Evolutionary conservation across 2,797 vertebrate species (phyloP), one percentile per base, ranked within the genome.

Genomic region (Neopelma chrysocephalum): DNA sequence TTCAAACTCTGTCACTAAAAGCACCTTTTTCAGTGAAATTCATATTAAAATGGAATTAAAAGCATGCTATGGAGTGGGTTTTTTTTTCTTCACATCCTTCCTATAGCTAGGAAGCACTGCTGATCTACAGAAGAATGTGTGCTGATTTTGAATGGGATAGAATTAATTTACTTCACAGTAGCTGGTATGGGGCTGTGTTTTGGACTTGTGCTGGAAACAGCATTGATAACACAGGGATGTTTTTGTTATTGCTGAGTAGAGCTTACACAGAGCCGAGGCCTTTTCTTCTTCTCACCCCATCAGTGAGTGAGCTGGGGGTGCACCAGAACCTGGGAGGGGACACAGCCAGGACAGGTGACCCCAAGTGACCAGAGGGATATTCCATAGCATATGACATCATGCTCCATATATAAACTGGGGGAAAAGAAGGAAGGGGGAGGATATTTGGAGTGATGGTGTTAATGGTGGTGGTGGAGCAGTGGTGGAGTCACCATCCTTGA

Each of bases 1-100:
- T 90, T 90, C 65, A 70, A 51, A 79, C 19, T 45, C 47, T 89
- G 27, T 54, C 51, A 77, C 48, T 77, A 77, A 85, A 89, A 82
- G 47, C 36, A 70, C 62, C 56, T 82, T 82, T 42, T 82, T 69
- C 42, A 70, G 77, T 69, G 62, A 83, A 81, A 36, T 29, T 90
- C 9, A 19, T 80, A 75, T 48, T 70, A 45, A 66, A 89, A 91
- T 86, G 27, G 53, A 86, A 93, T 54, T 66, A 51, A 93, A 93
- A 66, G 42, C 43, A 51, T 56, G 26, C 47, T 31, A 13, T 34
- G 15, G 54, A 0, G 0, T 53, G 15, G 12, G 9, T 10, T 11
- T 0, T 53, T 77, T 82, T 72, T 86, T 82, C 53, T 50, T 36
- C 56, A 87, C 53, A 54, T 69, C 38, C 12, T 43, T 71, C 56